These are phyloP conservation scores for Mongoloraphidia duomilia DNA, from an alignment of 2,888 invertebrate genomes.

Conservation along the genomic window DNA sequence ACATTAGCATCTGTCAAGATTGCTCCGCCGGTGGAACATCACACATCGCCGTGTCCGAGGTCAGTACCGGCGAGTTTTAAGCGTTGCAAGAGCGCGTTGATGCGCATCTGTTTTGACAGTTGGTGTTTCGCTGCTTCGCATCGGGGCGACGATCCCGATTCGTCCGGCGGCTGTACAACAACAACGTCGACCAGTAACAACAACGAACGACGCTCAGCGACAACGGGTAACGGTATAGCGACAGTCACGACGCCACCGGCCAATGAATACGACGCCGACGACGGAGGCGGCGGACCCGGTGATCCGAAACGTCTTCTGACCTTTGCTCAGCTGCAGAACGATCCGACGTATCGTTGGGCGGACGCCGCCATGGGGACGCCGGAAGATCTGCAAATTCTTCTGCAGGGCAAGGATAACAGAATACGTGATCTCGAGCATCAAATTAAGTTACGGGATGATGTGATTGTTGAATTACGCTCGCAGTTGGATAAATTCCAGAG, in stretches of 20 bases:
- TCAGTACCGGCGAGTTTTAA: slow-evolving; percentile 1
- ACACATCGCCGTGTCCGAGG: background rate
- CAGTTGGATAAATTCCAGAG: slow-evolving; percentile 86
- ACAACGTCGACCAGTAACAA: slow-evolving; percentile 12
- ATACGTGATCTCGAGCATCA: slow-evolving; percentile 64
- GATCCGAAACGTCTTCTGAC: slow-evolving; percentile 6
- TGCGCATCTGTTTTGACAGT: slow-evolving; percentile 85
- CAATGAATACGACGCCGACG: slow-evolving; percentile 20
- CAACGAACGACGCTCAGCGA: slow-evolving; percentile 12
- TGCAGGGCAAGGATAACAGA: slow-evolving; percentile 48
- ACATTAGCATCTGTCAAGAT: too few relatives aligned
- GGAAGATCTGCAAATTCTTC: slow-evolving; percentile 26
- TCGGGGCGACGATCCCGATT: slow-evolving; percentile 43
- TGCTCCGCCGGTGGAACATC: too few relatives aligned
- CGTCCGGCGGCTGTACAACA: slow-evolving; percentile 26
- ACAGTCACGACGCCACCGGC: slow-evolving; percentile 10
- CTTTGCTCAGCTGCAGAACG: background rate
- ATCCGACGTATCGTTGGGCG: slow-evolving; percentile 8
- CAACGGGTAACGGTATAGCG: slow-evolving; percentile 6
- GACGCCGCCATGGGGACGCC: slow-evolving; percentile 16
- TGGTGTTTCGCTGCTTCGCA: slow-evolving; percentile 75
- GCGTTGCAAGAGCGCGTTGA: slow-evolving; percentile 43
- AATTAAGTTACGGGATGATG: slow-evolving; percentile 57
- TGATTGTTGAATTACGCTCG: slow-evolving; percentile 69
- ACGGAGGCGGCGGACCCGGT: slow-evolving; percentile 41